Evolutionary conservation across 2,113 vertebrate genomes (phyloP).

Genomic region (Furnarius figulus): DNA sequence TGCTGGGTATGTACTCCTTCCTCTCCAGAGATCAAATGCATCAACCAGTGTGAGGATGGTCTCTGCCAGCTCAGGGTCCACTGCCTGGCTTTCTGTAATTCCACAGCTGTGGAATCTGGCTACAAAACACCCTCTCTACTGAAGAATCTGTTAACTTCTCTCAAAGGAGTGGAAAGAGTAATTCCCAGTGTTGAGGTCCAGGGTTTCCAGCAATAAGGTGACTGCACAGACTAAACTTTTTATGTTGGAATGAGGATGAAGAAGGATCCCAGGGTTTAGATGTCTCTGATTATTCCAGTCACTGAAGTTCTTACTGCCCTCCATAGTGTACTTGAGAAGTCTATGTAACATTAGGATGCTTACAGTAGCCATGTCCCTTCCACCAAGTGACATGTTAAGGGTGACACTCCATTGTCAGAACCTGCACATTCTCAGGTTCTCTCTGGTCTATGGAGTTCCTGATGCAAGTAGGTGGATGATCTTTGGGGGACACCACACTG

Average conservation of each 20-base stretch:
- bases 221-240: background rate
- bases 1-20: constrained; percentile 15
- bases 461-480: background rate
- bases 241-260: background rate
- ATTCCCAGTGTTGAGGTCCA: background rate
- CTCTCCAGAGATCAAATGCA: constrained; percentile 53
- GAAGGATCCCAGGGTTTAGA: background rate
- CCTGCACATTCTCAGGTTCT: background rate
- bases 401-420: background rate
- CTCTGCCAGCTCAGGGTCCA: constrained; percentile 47
- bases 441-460: background rate
- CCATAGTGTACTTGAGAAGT: background rate
- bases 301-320: background rate
- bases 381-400: background rate
- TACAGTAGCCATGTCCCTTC: background rate
- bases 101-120: constrained; percentile 64
- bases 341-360: background rate
- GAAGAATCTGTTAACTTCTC: constrained; percentile 31
- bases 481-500: background rate
- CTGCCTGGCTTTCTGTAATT: constrained; percentile 21
- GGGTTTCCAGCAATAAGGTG: background rate
- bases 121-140: constrained; percentile 2
- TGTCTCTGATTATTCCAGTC: background rate
- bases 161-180: constrained; percentile 5
- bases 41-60: background rate